Evolutionary conservation across 2,888 invertebrate genomes (phyloP).

Genomic region (Agrotis exclamationis): DNA sequence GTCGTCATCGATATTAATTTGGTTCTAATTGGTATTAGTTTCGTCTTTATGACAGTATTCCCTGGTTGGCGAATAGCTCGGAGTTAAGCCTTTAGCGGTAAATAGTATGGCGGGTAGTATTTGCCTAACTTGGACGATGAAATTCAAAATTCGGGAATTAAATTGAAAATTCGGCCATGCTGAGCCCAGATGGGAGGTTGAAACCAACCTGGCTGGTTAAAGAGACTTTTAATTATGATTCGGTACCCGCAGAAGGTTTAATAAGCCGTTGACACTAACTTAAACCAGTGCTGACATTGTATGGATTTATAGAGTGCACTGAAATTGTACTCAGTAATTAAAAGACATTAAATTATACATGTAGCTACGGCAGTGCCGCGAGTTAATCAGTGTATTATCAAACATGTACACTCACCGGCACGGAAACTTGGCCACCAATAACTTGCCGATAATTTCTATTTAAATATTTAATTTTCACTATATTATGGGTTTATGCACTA

Average conservation of each 20-base stretch:
- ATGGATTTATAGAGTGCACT: too few relatives aligned
- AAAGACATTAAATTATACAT: too few relatives aligned
- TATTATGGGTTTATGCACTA: too few relatives aligned
- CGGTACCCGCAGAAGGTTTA: neutral
- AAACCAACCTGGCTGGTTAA: neutral
- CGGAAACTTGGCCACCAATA: too few relatives aligned
- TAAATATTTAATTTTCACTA: too few relatives aligned
- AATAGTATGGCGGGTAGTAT: neutral
- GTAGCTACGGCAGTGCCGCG: neutral
- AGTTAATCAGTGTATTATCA: neutral
- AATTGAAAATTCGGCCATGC: neutral
- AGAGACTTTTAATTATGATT: neutral
- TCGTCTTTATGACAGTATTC: slow-evolving; percentile 43
- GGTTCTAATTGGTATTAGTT: slow-evolving; percentile 50
- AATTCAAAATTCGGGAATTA: slow-evolving; percentile 12
- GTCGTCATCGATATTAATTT: slow-evolving; percentile 58
- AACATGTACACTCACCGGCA: too few relatives aligned
- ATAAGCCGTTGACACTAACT: neutral
- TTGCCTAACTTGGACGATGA: slow-evolving; percentile 16
- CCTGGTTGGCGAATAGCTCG: slow-evolving; percentile 21
- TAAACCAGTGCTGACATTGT: neutral
- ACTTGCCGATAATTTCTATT: too few relatives aligned
- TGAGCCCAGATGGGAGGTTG: too few relatives aligned
- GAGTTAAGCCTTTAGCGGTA: slow-evolving; percentile 3
- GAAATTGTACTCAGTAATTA: too few relatives aligned